Evolutionary conservation across 2,888 invertebrate genomes (phyloP), one percentile per base, ranked within the genome.

Genomic region (Tenodera sinensis): DNA sequence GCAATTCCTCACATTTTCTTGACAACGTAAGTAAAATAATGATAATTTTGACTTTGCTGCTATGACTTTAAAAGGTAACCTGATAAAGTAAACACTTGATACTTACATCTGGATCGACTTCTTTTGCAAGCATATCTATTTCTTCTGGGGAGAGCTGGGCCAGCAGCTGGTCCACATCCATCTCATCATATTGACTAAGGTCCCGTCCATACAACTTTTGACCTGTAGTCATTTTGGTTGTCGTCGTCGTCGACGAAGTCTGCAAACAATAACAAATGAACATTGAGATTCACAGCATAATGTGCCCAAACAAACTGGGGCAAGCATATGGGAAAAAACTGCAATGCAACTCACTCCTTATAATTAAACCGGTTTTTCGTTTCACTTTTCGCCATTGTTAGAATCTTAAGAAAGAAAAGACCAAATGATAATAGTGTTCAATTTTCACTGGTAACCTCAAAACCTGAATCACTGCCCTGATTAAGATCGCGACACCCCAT

Each of bases 41-140:
- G 30, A 3, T 30, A 30, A 30, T 30, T 30, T 30, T 30, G 30
- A 30, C 30, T 30, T 30, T 30, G 30, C 30, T 30, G 30, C 30
- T 2, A 30, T 30, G 30, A 4, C 4, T 4, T 30, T n/a, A n/a
- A n/a, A n/a, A n/a, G n/a, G 30, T 30, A 3, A 4, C 30, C n/a
- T 2, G 30, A 2, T 30, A 30, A 30, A 30, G 30, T 2, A 30
- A 30, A 30, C 20, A 25, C 20, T 15, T 4, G 25, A 71, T 15
- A 96, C 98, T 97, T 94, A 99, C 99, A 95, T 99, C 99, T 91
- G 99, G 99, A 95, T 99, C 99, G 92, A 99, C 99, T 95, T 99
- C 99, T 95, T 98, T 98, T 92, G 99, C 98, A 92, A 99, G 95
- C 94, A 99, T 97, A 92, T 98, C 98, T 91, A 99, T 96, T 95